These are phyloP conservation scores for Synergus itoensis DNA, from an alignment of 2,888 invertebrate genomes.

Conservation along the genomic window DNA sequence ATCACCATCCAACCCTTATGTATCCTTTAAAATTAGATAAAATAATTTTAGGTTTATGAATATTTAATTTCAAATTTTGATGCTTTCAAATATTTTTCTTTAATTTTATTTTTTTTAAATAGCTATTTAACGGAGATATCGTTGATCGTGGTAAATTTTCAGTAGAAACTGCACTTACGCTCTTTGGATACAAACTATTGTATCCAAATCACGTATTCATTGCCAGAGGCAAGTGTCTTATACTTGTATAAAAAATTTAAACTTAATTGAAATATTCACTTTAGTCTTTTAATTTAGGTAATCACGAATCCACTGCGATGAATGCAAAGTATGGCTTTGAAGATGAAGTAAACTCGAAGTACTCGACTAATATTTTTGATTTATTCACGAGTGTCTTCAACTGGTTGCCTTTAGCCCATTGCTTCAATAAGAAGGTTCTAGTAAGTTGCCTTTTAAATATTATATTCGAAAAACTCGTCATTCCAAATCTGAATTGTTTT, in stretches of 20 bases:
- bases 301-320: conserved; percentile 98
- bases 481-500: background rate
- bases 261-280: background rate
- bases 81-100: conserved; percentile 55
- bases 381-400: conserved; percentile 99
- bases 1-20: conserved; percentile 96
- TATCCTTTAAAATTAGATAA: conserved; percentile 78
- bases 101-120: conserved; percentile 49
- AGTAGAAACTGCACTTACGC: conserved; percentile 98
- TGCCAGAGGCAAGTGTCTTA: conserved; percentile 90
- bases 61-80: background rate
- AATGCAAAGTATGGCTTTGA: conserved; percentile 99
- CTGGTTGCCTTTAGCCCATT: conserved; percentile 97
- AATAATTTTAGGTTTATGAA: background rate
- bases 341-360: conserved; percentile 98
- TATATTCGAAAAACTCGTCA: background rate
- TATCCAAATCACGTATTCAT: conserved; percentile 98
- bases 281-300: conserved; percentile 82
- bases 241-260: background rate
- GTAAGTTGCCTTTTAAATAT: conserved; percentile 78
- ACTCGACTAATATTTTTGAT: conserved; percentile 96
- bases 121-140: conserved; percentile 99
- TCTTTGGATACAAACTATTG: conserved; percentile 97
- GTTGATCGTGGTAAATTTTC: conserved; percentile 99
- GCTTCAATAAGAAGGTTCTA: conserved; percentile 91